Evolutionary conservation across 2,797 vertebrate genomes (phyloP).

Genomic region (Margarornis squamiger): DNA sequence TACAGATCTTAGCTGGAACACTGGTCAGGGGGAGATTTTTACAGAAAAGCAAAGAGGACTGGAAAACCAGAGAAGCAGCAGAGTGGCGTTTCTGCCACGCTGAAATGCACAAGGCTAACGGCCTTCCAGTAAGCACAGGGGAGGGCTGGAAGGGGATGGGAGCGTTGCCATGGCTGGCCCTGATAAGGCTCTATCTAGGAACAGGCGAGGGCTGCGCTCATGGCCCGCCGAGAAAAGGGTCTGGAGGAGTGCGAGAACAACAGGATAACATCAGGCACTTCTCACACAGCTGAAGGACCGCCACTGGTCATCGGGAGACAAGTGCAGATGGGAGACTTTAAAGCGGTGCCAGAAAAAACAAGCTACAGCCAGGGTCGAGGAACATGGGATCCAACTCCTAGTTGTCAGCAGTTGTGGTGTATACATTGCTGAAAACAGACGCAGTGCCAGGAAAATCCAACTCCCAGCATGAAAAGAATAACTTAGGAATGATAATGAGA

Average conservation of each 20-base stretch:
- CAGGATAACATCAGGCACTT: constrained; percentile 41
- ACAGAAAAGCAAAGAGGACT: not conserved
- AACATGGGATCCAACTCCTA: constrained; percentile 55
- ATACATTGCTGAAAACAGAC: constrained; percentile 57
- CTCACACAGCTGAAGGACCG: not conserved
- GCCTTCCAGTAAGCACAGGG: not conserved
- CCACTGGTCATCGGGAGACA: constrained; percentile 2
- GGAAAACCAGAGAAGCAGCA: not conserved
- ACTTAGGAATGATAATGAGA: constrained; percentile 44
- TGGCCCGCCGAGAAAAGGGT: rapidly evolving
- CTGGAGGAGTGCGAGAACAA: constrained; percentile 25
- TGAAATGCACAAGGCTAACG: not conserved
- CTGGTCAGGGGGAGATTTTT: not conserved
- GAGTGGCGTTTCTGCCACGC: rapidly evolving
- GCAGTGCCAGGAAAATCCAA: constrained; percentile 62
- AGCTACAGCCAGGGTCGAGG: constrained; percentile 43
- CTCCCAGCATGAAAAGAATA: constrained; percentile 59
- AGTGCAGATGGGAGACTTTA: constrained; percentile 40
- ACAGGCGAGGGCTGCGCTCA: not conserved
- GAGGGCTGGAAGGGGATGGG: not conserved
- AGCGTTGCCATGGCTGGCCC: not conserved
- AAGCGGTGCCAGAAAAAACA: constrained; percentile 64
- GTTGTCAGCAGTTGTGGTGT: constrained; percentile 62
- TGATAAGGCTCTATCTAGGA: constrained; percentile 36
- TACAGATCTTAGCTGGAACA: not conserved